Conservation (phyloP, 2,888 invertebrate species). For the Drosophila phalerata region DNA sequence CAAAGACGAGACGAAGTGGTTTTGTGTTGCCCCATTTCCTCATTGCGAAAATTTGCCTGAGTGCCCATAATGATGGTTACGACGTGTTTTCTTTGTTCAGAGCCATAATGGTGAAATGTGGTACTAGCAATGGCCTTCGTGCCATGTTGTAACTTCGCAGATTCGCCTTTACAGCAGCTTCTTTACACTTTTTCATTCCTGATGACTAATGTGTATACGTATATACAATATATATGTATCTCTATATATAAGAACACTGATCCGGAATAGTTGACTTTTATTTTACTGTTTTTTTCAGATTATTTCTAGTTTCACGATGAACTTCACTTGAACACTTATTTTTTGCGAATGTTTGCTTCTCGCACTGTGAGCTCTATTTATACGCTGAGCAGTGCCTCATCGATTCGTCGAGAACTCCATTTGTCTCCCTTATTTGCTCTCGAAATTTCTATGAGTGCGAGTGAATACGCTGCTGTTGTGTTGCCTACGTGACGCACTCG, state of each 20-base stretch:
- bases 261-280: conserved; percentile 4
- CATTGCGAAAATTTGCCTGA: conserved; percentile 54
- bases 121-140: conserved; percentile 46
- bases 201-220: conserved; percentile 23
- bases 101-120: conserved; percentile 39
- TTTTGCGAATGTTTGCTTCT: conserved; percentile 46
- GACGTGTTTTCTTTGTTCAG: conserved; percentile 64
- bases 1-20: conserved; percentile 34
- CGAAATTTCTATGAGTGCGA: conserved; percentile 32
- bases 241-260: conserved; percentile 32
- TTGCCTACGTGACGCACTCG: conserved; percentile 19
- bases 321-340: conserved; percentile 65
- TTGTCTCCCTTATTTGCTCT: conserved; percentile 36
- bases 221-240: conserved; percentile 14
- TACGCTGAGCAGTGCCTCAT: conserved; percentile 30
- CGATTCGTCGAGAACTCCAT: conserved; percentile 49
- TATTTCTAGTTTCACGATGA: conserved; percentile 27
- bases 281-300: not conserved
- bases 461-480: conserved; percentile 24
- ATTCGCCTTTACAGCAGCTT: conserved; percentile 32
- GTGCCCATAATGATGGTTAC: conserved; percentile 48
- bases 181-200: conserved; percentile 60
- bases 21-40: conserved; percentile 43
- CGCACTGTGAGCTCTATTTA: conserved; percentile 52
- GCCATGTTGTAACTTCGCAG: conserved; percentile 49